These are phyloP conservation scores for Gastracanthus pulcherrimus DNA, from an alignment of 2,888 invertebrate genomes.

Conservation along the genomic window DNA sequence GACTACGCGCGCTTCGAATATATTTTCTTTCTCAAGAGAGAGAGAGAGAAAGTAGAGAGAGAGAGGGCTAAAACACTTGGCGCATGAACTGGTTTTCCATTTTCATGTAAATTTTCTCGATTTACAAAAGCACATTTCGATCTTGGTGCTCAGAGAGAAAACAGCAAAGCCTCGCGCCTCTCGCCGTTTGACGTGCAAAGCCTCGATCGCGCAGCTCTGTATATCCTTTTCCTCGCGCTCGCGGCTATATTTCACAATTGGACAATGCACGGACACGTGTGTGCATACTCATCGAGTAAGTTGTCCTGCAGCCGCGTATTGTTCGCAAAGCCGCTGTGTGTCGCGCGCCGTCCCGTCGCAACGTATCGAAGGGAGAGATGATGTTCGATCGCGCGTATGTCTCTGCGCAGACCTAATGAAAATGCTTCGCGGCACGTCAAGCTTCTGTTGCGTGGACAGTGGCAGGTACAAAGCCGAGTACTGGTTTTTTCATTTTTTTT, in stretches of 20 bases:
- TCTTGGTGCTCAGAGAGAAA: not conserved
- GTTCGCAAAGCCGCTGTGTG: not conserved
- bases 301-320: not conserved
- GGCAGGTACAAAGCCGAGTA: too few species aligned
- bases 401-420: not conserved
- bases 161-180: not conserved
- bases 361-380: not conserved
- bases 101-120: constrained; percentile 47
- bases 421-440: not conserved
- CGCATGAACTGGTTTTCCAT: constrained; percentile 16
- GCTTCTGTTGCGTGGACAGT: too few species aligned
- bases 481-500: not conserved
- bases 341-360: not conserved
- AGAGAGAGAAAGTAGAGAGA: not conserved
- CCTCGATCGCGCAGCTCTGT: not conserved
- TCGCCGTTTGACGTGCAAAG: constrained; percentile 33
- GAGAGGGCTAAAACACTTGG: not conserved
- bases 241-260: not conserved
- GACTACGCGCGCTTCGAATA: not conserved
- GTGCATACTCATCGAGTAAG: not conserved
- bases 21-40: not conserved
- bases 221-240: not conserved
- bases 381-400: not conserved
- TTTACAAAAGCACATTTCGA: constrained; percentile 36
- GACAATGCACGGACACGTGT: not conserved